Evolutionary conservation across 2,113 vertebrate species (phyloP).

Genomic region (Cynoglossus semilaevis): DNA sequence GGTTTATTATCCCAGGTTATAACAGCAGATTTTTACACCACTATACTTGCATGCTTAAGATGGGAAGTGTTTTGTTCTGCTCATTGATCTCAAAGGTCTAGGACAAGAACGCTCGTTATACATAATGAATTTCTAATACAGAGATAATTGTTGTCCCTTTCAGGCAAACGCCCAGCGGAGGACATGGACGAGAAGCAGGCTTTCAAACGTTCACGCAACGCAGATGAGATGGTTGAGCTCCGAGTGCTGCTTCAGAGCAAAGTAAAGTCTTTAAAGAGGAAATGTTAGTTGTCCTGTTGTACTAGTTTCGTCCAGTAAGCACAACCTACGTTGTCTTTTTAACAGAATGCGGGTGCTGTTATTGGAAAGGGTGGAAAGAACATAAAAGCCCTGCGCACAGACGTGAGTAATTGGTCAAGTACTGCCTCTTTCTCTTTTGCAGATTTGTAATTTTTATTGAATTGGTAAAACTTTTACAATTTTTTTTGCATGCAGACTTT

Average conservation of each 20-base stretch:
- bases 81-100: not conserved
- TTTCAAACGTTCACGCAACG: constrained; percentile 95
- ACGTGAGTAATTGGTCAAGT: constrained; percentile 84
- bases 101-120: not conserved
- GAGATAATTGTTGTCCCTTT: constrained; percentile 2
- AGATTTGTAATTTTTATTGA: too few species aligned
- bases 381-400: constrained; percentile 97
- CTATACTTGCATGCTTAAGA: not conserved
- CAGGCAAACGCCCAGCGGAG: constrained; percentile 97
- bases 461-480: too few species aligned
- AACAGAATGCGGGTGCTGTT: constrained; percentile 94
- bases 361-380: constrained; percentile 99
- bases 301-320: not conserved
- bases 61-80: not conserved
- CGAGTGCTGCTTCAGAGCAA: constrained; percentile 98
- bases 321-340: constrained; percentile 17
- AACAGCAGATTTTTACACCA: not conserved
- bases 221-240: constrained; percentile 96
- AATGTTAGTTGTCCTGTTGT: not conserved
- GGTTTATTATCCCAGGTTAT: not conserved
- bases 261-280: constrained; percentile 69
- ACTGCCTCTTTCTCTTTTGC: not conserved
- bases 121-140: not conserved
- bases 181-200: constrained; percentile 96
- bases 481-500: constrained; percentile 1